Base-by-base conservation (phyloP, 1,140 invertebrate species). In the Dinothrombium tinctorium region DNA sequence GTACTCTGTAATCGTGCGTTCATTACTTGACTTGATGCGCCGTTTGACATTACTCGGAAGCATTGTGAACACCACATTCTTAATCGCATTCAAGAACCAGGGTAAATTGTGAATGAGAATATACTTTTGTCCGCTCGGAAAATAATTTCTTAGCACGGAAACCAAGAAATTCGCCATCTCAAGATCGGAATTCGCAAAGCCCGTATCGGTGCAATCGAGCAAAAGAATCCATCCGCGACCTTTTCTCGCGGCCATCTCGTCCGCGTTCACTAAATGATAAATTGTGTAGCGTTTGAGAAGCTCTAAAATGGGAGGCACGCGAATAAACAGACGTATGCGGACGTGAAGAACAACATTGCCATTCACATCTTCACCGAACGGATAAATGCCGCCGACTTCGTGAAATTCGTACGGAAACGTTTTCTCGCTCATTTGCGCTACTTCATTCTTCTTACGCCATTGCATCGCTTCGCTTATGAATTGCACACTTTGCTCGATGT, bases 301-400 rank as follows among this genome's bases (percentile, higher is more conserved):
- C 11, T 37, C 33, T 4, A 26, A 20, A 4, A 43, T 43, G 8
- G 20, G 23, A 7, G n/a, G 12, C 8, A 43, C 20, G 12, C 29
- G 25, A 20, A 21, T 15, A 33, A 25, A 37, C 9, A 43, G 23
- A n/a, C 25, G 23, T 6, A 43, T 37, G 6, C 42, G 33, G 14
- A 43, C 33, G 20, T 43, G 28, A 11, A 43, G 14, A 22, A 43
- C 33, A 2, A 40, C 14, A 23, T 43, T 43, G 20, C 42, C 42
- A 12, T 26, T 4, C 8, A 12, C 17, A 25, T 38, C 37, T 24
- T 12, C 19, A 24, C 24, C 24, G 19, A 26, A 26, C n/a, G n/a
- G 11, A n/a, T 38, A 38, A 7, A 38, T 24, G n/a, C 37, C 37
- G 15, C 37, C 37, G 9, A 38, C 22, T 25, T 38, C 37, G 19